Evolutionary conservation across 1,140 invertebrate genomes (phyloP), one percentile per base, ranked within the genome.

Genomic region (Nixonia krombeini): DNA sequence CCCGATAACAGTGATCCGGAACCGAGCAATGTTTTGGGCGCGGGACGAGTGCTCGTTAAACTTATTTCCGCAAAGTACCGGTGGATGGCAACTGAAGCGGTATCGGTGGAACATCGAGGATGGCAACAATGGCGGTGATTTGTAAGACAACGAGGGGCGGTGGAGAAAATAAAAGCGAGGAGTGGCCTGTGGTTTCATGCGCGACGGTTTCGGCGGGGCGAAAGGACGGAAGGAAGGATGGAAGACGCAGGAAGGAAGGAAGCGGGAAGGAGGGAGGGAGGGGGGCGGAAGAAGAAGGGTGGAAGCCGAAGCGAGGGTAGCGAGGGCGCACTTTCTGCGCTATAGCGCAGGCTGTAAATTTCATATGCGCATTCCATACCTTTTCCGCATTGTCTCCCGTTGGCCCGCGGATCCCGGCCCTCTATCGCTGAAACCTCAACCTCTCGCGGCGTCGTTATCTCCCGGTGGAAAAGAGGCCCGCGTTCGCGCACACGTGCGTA

Each of bases 341-440:
- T 72, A 70, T 70, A 72, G 65, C 53, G 40, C 40, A 12, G 65
- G 68, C 69, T 72, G 74, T 76, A 76, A 76, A 76, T 76, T 76
- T 76, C 74, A 76, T 75, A 76, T 72, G 71, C 71, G 73, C 61
- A 72, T 76, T 73, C 71, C 62, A 58, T 37, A 53, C 46, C 33
- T 38, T 31, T n/a, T 35, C 18, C 23, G 47, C 51, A 28, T 38
- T 41, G 10, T 38, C 21, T 23, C 37, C 41, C 25, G 33, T 33
- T 29, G 46, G 26, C 12, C 35, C 41, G 21, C 40, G 23, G 23
- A 46, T 23, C 46, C 40, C 10, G 16, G n/a, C 38, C 17, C 10
- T 13, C 33, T 18, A 37, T 33, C 46, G 5, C 29, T 2, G 26
- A 13, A 8, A n/a, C 5, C 45, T 9, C 37, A 13, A n/a, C 26